Base-by-base conservation (phyloP, 2,113 vertebrate species). In the Vulpes vulpes region DNA sequence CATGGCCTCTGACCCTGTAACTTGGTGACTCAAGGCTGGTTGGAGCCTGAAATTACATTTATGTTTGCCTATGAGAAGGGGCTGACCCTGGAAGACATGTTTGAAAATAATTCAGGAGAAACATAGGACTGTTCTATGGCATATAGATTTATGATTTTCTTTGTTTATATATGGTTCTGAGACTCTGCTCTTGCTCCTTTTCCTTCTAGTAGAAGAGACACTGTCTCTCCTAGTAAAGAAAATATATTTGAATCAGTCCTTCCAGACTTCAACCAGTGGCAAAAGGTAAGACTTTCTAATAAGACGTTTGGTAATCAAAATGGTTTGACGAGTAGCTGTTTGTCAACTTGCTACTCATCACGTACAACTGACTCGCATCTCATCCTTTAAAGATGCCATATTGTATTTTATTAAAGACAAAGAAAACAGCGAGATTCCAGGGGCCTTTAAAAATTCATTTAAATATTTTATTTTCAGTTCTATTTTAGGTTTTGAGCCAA, bases 221-320 rank as follows among this genome's bases (percentile, higher is more conserved):
- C 62, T 57, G 95, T 78, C 38, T 38, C 9, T 65, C 2, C 1
- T 1, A 16, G 7, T 59, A 97, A 96, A 73, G 81, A 51, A 95
- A 91, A 97, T 12, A 16, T 91, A 11, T 53, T 89, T 4, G 20
- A 76, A 43, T 71, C 94, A 88, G 5, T 98, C 59, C n/a, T 98
- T 43, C 62, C 51, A 59, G 98, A 98, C 30, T 97, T 98, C 91
- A 98, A 97, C 78, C 80, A 74, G 8, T 90, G 97, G 91, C 96
- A 98, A 92, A 97, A 97, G 55, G 98, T 98, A 98, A 97, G 97
- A 90, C 60, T 87, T 94, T 71, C 22, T 81, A 55, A 32, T 73
- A 30, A 53, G 76, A 1, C 55, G 0, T 69, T 85, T 76, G 22
- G 8, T n/a, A 27, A 51, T 65, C 14, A 38, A 60, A 89, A n/a